A percentile compares a stretch with the other conserved stretches of the same genome.
phyloP scores from a whole-genome alignment of 1,140 invertebrate genomes.

The Caenorhabditis latens region DNA sequence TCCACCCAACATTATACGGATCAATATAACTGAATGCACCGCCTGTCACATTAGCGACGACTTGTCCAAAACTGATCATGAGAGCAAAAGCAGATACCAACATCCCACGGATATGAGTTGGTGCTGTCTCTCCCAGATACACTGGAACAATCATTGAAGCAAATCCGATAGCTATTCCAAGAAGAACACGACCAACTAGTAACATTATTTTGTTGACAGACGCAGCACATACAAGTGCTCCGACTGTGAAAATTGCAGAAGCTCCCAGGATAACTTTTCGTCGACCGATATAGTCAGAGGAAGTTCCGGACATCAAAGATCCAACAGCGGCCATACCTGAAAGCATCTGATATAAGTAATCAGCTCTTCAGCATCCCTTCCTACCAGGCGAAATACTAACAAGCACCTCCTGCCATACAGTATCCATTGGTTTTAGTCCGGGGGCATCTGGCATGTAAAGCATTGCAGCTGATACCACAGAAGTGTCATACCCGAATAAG shows the following conservation, averaged over 20 bases:
- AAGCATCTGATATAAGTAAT: not conserved
- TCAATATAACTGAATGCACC: constrained; percentile 80
- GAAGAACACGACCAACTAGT: constrained; percentile 80
- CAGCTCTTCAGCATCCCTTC: not conserved
- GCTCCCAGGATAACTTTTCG: constrained; percentile 81
- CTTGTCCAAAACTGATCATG: constrained; percentile 82
- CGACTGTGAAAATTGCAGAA: constrained; percentile 81
- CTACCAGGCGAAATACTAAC: constrained; percentile 74
- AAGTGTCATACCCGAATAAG: constrained; percentile 83
- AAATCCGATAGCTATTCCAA: constrained; percentile 82
- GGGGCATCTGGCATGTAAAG: constrained; percentile 78
- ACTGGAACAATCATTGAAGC: constrained; percentile 82
- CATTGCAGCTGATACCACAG: constrained; percentile 83
- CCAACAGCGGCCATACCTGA: constrained; percentile 80
- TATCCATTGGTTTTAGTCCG: constrained; percentile 67
- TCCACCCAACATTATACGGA: constrained; percentile 80
- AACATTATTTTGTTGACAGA: constrained; percentile 80
- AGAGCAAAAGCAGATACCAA: constrained; percentile 81
- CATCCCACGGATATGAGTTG: constrained; percentile 80
- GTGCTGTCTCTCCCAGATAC: constrained; percentile 82
- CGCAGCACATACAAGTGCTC: constrained; percentile 81
- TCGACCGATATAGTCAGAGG: constrained; percentile 80
- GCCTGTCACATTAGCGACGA: constrained; percentile 81
- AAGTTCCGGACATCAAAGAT: constrained; percentile 80
- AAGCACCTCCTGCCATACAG: constrained; percentile 65